Percentiles rank a stretch among this genome's conserved stretches.
Evolutionary conservation across 2,888 invertebrate species (phyloP).

Genomic region (Stegophylla sp.): DNA sequence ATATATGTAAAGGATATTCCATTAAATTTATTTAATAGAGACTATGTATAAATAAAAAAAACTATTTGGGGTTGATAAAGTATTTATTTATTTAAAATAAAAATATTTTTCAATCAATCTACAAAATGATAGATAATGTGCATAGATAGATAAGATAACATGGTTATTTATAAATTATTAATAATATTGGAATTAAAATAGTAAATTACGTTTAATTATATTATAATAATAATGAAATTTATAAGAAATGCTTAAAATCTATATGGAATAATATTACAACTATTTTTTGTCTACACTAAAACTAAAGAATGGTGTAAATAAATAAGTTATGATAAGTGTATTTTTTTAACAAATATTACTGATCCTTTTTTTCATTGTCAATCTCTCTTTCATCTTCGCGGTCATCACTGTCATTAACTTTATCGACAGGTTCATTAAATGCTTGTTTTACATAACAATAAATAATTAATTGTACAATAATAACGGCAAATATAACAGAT

Average conservation of each 20-base stretch:
- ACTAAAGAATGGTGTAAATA: constrained; percentile 6
- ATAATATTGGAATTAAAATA: constrained; percentile 35
- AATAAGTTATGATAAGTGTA: not conserved
- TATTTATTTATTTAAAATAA: constrained; percentile 47
- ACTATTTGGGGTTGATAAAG: constrained; percentile 44
- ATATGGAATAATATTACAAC: constrained; percentile 26
- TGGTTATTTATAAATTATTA: constrained; percentile 22
- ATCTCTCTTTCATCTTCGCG: constrained; percentile 14
- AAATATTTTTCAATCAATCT: constrained; percentile 40
- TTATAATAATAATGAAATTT: constrained; percentile 44
- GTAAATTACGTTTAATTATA: constrained; percentile 12
- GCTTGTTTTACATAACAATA: constrained; percentile 55
- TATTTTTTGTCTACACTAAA: constrained; percentile 7
- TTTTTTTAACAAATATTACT: constrained; percentile 21
- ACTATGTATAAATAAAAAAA: constrained; percentile 28
- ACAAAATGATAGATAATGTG: constrained; percentile 42
- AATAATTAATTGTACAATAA: constrained; percentile 58
- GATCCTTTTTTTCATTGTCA: constrained; percentile 42
- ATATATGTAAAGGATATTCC: constrained; percentile 17
- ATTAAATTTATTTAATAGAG: constrained; percentile 24
- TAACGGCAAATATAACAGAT: constrained; percentile 51
- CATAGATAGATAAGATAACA: constrained; percentile 24
- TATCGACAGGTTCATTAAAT: constrained; percentile 49
- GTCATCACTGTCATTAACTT: constrained; percentile 4
- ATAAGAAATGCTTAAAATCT: constrained; percentile 42